Conservation (phyloP, 1,140 invertebrate genomes). For the Zaprionus capensis region DNA sequence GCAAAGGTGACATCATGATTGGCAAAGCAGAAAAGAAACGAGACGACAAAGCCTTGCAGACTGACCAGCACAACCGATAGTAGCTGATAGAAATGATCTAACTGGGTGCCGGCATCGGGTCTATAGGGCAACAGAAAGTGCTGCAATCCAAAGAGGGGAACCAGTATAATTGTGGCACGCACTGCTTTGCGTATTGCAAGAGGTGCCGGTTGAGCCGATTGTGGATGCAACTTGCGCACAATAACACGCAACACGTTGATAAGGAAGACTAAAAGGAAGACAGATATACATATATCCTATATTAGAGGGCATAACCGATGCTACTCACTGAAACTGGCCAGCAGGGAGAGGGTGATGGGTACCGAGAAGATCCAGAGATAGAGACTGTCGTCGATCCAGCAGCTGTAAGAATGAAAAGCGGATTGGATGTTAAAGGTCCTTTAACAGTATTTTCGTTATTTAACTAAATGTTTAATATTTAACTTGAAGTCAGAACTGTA, state of each 20-base stretch:
- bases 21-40: constrained; percentile 95
- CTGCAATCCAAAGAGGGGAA: constrained; percentile 90
- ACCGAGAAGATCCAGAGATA: constrained; percentile 89
- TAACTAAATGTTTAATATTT: too few species aligned
- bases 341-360: constrained; percentile 90
- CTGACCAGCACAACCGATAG: constrained; percentile 91
- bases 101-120: constrained; percentile 87
- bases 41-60: constrained; percentile 94
- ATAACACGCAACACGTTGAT: constrained; percentile 94
- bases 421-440: too few species aligned
- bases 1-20: constrained; percentile 92
- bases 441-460: too few species aligned
- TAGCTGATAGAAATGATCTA: constrained; percentile 90
- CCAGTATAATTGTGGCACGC: constrained; percentile 91
- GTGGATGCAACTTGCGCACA: constrained; percentile 91
- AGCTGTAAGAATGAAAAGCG: constrained; percentile 85
- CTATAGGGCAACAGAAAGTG: constrained; percentile 92
- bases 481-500: background rate
- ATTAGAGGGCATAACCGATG: too few species aligned
- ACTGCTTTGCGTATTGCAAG: constrained; percentile 85
- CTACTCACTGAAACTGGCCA: constrained; percentile 85
- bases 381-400: constrained; percentile 91
- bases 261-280: constrained; percentile 90
- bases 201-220: constrained; percentile 86
- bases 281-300: too few species aligned